These are phyloP conservation scores for Polietes domitor DNA, from an alignment of 2,888 invertebrate species.

Conservation along the genomic window DNA sequence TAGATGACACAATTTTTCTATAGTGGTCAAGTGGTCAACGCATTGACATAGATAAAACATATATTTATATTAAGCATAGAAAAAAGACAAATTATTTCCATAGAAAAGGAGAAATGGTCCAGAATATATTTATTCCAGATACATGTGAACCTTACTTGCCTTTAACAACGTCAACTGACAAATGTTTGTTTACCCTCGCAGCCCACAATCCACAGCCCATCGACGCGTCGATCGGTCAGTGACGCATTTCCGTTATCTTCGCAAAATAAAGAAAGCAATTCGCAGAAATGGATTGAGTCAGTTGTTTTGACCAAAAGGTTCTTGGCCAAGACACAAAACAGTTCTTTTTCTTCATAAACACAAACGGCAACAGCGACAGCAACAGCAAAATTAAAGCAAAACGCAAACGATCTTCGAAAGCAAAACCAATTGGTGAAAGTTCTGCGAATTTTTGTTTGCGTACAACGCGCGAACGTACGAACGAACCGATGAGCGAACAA, in stretches of 20 bases:
- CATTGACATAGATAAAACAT: no score
- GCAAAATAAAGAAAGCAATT: constrained; percentile 42
- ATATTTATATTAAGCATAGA: no score
- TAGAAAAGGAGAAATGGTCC: no score
- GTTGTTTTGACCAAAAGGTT: constrained; percentile 44
- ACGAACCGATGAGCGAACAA: background rate
- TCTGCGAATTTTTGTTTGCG: constrained; percentile 72
- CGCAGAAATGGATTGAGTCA: constrained; percentile 43
- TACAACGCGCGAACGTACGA: constrained; percentile 65
- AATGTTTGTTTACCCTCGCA: background rate
- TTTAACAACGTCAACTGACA: background rate
- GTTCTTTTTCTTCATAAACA: constrained; percentile 8
- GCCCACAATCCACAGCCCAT: background rate
- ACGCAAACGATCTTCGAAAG: constrained; percentile 73
- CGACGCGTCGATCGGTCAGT: background rate
- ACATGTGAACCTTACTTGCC: no score
- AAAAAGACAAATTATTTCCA: no score
- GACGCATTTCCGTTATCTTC: constrained; percentile 62
- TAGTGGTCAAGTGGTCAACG: no score
- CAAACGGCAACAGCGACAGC: background rate
- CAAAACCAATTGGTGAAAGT: constrained; percentile 80
- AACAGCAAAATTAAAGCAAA: constrained; percentile 44
- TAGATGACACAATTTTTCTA: no score
- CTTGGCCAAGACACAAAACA: constrained; percentile 22
- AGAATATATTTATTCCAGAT: no score